Evolutionary conservation across 2,113 vertebrate species (phyloP), one percentile per base, ranked within the genome.

Genomic region (Podarcis muralis): DNA sequence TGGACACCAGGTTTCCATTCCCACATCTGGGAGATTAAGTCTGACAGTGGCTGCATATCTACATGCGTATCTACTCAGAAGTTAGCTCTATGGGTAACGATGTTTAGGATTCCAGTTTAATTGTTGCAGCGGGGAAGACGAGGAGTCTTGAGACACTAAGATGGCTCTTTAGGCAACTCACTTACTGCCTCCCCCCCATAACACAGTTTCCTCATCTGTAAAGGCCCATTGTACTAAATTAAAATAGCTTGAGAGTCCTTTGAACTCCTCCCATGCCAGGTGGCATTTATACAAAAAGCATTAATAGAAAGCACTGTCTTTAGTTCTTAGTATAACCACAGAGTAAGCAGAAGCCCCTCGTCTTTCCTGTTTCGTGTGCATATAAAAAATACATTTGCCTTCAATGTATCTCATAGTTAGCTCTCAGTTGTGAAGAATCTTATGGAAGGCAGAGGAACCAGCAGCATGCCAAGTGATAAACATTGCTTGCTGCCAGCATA

Each of bases 261-360:
- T 88, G 74, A 84, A 84, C 62, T 68, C 22, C 40, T 83, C n/a
- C 81, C 72, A 35, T 83, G 71, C 48, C 66, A 81, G 25, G 78
- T 66, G 20, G 27, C 65, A 48, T n/a, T 30, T 23, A 37, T 43
- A 69, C 22, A 59, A 88, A 88, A 77, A 53, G 22, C 8, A 57
- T 71, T 84, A 84, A 69, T 57, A 69, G 40, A 78, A n/a, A 79
- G 43, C 81, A 76, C 6, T 13, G 23, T 22, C 37, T 72, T 81
- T 40, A 62, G 18, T 4, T 32, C 25, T 48, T 11, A 80, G 16
- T 81, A 65, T 1, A 75, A 59, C 11, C 74, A 59, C 59, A 74
- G n/a, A 68, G 40, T 48, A 69, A 77, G 59, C 81, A 83, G 23
- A 32, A 77, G 43, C 18, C 40, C 43, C 72, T 69, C 0, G 72